A percentile compares a stretch with the other conserved stretches of the same genome.
phyloP scores from a whole-genome alignment of 2,797 vertebrate genomes.

The Buceros bicornis region DNA sequence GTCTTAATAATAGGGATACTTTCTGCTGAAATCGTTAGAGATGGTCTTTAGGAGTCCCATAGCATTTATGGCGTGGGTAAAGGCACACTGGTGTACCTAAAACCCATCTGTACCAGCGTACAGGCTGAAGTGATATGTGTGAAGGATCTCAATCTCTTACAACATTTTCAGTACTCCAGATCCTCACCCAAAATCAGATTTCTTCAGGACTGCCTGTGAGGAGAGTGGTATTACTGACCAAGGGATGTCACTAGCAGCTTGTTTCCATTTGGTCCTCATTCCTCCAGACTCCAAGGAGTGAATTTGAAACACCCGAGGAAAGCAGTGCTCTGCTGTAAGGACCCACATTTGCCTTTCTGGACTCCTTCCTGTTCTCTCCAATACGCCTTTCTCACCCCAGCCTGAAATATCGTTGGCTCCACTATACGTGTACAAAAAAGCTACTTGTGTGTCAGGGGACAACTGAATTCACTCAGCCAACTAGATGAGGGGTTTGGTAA shows the following conservation, averaged over 20 bases:
- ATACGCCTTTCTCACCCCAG: accelerated
- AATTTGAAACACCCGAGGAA: background rate
- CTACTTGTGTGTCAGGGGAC: background rate
- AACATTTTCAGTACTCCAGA: background rate
- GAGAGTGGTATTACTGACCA: background rate
- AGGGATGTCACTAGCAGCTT: background rate
- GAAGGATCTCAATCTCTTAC: background rate
- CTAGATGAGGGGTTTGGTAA: background rate
- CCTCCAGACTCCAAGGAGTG: background rate
- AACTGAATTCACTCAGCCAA: constrained; percentile 22
- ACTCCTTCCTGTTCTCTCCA: background rate
- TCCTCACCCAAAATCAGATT: background rate
- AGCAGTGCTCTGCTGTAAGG: background rate
- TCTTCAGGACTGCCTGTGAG: background rate
- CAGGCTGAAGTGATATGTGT: accelerated
- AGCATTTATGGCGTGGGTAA: background rate
- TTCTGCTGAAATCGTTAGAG: background rate
- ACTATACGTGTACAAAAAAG: background rate
- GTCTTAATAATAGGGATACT: background rate
- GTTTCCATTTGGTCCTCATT: background rate
- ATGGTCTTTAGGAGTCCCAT: background rate
- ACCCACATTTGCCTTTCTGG: background rate
- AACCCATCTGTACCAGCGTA: background rate
- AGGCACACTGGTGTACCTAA: background rate
- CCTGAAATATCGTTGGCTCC: background rate